These are phyloP conservation scores for Protobothrops mucrosquamatus DNA, from an alignment of 2,113 vertebrate species.

Conservation along the genomic window DNA sequence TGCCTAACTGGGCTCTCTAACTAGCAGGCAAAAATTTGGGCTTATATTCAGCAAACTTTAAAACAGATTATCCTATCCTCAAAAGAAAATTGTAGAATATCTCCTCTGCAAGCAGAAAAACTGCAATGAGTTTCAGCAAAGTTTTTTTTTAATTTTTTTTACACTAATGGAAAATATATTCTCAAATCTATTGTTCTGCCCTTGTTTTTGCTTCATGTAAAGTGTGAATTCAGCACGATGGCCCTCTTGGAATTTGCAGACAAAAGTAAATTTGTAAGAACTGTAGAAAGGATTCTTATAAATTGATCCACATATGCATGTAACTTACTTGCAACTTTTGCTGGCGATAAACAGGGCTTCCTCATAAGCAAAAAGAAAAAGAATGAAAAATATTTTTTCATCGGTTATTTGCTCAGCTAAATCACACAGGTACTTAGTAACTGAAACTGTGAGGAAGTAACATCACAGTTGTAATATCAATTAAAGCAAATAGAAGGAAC, in stretches of 20 bases:
- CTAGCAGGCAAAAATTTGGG: background rate
- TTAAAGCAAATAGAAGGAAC: background rate
- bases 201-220: background rate
- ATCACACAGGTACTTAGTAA: background rate
- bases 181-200: background rate
- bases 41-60: background rate
- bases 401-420: background rate
- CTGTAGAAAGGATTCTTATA: background rate
- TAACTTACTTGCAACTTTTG: background rate
- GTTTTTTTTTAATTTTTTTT: background rate
- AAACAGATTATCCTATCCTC: background rate
- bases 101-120: background rate
- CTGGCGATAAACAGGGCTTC: background rate
- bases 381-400: background rate
- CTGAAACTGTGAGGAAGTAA: background rate
- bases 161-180: background rate
- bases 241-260: background rate
- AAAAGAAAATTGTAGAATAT: background rate
- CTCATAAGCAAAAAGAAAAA: background rate
- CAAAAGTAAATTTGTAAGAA: background rate
- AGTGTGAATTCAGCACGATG: background rate
- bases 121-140: background rate
- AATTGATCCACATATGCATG: background rate
- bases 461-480: background rate
- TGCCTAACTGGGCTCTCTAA: background rate